These are phyloP conservation scores for Synanthedon andrenaeformis DNA, from an alignment of 2,888 invertebrate species.

Conservation along the genomic window DNA sequence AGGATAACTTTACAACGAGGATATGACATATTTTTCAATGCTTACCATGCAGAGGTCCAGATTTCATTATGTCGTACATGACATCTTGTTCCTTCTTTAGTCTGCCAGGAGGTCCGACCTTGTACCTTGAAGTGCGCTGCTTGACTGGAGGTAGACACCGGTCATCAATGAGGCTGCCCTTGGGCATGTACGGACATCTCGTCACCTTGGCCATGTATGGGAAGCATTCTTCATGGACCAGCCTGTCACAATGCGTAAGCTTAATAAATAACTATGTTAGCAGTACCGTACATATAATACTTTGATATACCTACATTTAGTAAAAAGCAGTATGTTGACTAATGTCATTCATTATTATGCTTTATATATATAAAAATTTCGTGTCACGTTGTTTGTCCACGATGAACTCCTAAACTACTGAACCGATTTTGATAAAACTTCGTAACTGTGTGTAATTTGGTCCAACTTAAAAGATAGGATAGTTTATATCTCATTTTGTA, in stretches of 20 bases:
- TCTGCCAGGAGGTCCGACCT: constrained; percentile 81
- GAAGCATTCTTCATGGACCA: constrained; percentile 88
- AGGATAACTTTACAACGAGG: too few species aligned
- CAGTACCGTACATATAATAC: too few species aligned
- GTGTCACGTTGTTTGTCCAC: too few species aligned
- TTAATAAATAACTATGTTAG: constrained; percentile 1
- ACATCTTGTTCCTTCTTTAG: constrained; percentile 84
- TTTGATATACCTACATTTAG: too few species aligned
- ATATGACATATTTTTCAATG: not conserved
- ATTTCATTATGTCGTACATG: constrained; percentile 89
- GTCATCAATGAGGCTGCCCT: constrained; percentile 53
- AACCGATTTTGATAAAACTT: too few species aligned
- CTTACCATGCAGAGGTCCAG: constrained; percentile 92
- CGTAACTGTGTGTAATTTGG: too few species aligned
- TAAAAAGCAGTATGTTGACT: too few species aligned
- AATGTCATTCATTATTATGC: too few species aligned
- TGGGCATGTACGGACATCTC: constrained; percentile 71
- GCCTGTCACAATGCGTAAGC: constrained; percentile 55
- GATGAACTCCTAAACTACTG: too few species aligned
- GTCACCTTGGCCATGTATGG: constrained; percentile 78
- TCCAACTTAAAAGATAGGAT: too few species aligned
- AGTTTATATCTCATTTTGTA: too few species aligned
- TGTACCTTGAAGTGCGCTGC: constrained; percentile 73
- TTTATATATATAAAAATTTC: too few species aligned
- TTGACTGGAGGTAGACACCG: constrained; percentile 68